phyloP scores from a whole-genome alignment of 1,140 invertebrate species.

The Brachionus rotundiformis region DNA sequence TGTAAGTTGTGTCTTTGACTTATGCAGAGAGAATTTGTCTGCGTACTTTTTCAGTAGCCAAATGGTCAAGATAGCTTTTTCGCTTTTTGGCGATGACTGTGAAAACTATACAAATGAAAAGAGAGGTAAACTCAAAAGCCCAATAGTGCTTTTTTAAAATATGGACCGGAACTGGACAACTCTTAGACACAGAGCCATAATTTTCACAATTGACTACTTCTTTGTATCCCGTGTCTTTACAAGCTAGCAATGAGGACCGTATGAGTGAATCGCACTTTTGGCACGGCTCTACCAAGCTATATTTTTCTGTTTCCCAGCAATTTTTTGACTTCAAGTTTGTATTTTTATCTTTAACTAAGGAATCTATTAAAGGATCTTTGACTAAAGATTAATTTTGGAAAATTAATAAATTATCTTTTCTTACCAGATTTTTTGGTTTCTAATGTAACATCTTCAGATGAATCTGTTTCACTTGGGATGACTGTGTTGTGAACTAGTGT shows the following conservation, averaged over 20 bases:
- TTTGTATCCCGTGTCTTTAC: conserved; percentile 33
- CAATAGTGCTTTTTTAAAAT: conserved; percentile 30
- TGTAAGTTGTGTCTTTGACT: no score
- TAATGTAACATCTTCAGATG: not conserved
- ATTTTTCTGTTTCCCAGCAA: conserved; percentile 28
- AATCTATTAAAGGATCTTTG: not conserved
- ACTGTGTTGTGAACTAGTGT: not conserved
- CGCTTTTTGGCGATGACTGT: conserved; percentile 8
- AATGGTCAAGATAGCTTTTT: conserved; percentile 19
- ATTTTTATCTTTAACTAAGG: conserved; percentile 12
- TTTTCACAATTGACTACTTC: conserved; percentile 44
- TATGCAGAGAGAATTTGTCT: conserved; percentile 43
- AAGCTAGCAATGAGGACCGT: not conserved
- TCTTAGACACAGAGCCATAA: conserved; percentile 11
- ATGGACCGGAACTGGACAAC: conserved; percentile 14
- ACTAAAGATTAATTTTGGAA: not conserved
- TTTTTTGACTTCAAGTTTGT: not conserved
- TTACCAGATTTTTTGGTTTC: not conserved
- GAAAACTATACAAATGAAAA: not conserved
- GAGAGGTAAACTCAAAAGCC: conserved; percentile 30
- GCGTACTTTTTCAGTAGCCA: conserved; percentile 38
- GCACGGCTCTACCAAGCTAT: not conserved
- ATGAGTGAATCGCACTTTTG: not conserved
- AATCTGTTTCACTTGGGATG: not conserved
- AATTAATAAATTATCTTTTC: not conserved